Base-by-base conservation (phyloP, 2,888 invertebrate species). In the Holacanthella duospinosa region DNA sequence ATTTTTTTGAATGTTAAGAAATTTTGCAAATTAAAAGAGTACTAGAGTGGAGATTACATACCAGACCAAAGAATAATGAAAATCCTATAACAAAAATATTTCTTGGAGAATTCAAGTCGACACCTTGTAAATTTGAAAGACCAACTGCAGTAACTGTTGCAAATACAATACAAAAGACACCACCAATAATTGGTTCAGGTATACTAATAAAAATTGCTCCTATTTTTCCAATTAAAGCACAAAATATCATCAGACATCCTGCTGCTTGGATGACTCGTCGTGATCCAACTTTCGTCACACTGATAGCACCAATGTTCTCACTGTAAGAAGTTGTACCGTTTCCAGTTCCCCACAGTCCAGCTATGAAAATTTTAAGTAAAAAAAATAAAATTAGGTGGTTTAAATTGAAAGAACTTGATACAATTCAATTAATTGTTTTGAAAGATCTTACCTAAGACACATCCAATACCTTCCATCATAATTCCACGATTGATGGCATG, bases 51-150 rank as follows among this genome's bases (percentile, higher is more conserved):
- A 9, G 56, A 26, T 9, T 55, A 26, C 59, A 27, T 19, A 61
- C 61, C 36, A 61, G 24, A 25, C 53, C 61, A 61, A 61, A 61
- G 21, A 61, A 61, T 2, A 48, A n/a, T 16, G 61, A 54, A 43
- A 61, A 61, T 25, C 61, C 55, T 24, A 61, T 29, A 2, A 63
- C n/a, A 24, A 59, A 59, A 25, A 58, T 28, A 28, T 63, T 59
- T 36, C 63, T 19, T 1, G 29, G 60, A 19, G 53, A 89, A 76
- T 89, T 86, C 68, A 93, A 78, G 74, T 92, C 84, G 44, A 93
- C 86, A 75, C 87, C 88, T 74, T 90, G 89, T 9, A 90, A 79
- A 1, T 87, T 86, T 0, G 89, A 88, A 0, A 89, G 77, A 59
- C 74, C 74, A 6, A 74, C 72, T 19, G 71, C 72, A 48, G 71